Percentiles rank a stretch among this genome's conserved stretches.
Evolutionary conservation across 2,888 invertebrate genomes (phyloP).

Genomic region (Leucophenga maculata): DNA sequence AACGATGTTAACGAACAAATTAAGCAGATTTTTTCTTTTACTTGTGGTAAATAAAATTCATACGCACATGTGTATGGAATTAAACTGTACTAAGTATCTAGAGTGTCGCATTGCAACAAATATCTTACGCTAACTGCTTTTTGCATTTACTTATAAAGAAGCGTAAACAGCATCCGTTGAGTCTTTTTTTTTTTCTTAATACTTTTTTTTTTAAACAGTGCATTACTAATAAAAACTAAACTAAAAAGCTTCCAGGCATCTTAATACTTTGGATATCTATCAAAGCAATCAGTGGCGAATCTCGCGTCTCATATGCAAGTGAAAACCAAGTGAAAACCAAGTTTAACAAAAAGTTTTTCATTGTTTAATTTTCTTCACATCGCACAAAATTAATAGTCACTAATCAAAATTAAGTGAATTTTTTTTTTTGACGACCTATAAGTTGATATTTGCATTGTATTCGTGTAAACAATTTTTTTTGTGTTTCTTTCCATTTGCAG

Average conservation of each 20-base stretch:
- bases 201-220: background rate
- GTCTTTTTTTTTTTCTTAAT: background rate
- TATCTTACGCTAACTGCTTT: no score
- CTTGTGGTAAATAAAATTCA: constrained; percentile 67
- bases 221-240: constrained; percentile 9
- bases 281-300: constrained; percentile 51
- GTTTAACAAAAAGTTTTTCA: constrained; percentile 34
- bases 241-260: constrained; percentile 56
- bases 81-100: background rate
- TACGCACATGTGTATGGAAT: constrained; percentile 31
- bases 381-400: constrained; percentile 19
- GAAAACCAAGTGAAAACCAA: constrained; percentile 57
- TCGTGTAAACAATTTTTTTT: background rate
- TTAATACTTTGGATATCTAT: constrained; percentile 59
- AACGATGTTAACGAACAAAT: constrained; percentile 69
- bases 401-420: background rate
- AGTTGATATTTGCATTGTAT: background rate
- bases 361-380: constrained; percentile 23
- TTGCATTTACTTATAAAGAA: constrained; percentile 1
- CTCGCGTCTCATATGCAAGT: constrained; percentile 61
- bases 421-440: background rate
- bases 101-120: background rate
- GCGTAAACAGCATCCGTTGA: constrained; percentile 12
- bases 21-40: constrained; percentile 65
- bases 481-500: constrained; percentile 47